phyloP scores from a whole-genome alignment of 2,888 invertebrate species.

The Macaria liturata region DNA sequence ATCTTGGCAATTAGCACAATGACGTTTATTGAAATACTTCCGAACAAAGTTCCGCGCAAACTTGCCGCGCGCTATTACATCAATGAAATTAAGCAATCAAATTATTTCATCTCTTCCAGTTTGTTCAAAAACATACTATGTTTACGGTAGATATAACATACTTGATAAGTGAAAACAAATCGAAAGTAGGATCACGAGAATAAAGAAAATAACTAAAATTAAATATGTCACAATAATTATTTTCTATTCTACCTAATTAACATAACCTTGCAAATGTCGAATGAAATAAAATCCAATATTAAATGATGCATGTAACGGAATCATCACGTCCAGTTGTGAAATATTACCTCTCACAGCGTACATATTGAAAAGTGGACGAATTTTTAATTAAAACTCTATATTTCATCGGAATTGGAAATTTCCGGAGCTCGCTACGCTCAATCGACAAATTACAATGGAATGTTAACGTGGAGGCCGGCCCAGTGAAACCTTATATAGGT shows the following conservation, averaged over 20 bases:
- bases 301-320: slow-evolving; percentile 3
- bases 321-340: slow-evolving; percentile 19
- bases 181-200: too few species aligned
- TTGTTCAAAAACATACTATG: too few species aligned
- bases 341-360: slow-evolving; percentile 7
- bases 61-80: slow-evolving; percentile 50
- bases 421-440: slow-evolving; percentile 18
- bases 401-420: slow-evolving; percentile 20
- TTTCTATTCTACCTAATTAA: too few species aligned
- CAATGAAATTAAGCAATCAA: slow-evolving; percentile 66
- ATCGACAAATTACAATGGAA: slow-evolving; percentile 19
- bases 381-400: slow-evolving; percentile 22
- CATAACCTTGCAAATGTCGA: too few species aligned
- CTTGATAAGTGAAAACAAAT: slow-evolving; percentile 42
- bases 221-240: too few species aligned
- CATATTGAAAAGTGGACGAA: slow-evolving; percentile 14
- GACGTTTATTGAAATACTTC: slow-evolving; percentile 67
- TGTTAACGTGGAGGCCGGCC: slow-evolving; percentile 3
- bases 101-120: slow-evolving; percentile 38
- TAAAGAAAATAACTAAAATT: too few species aligned
- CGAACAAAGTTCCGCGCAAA: slow-evolving; percentile 40
- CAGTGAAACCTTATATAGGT: too few species aligned
- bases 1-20: slow-evolving; percentile 54
- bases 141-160: slow-evolving; percentile 15
- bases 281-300: too few species aligned